Conservation (phyloP, 1,140 invertebrate genomes). For the Sitobion miscanthi region DNA sequence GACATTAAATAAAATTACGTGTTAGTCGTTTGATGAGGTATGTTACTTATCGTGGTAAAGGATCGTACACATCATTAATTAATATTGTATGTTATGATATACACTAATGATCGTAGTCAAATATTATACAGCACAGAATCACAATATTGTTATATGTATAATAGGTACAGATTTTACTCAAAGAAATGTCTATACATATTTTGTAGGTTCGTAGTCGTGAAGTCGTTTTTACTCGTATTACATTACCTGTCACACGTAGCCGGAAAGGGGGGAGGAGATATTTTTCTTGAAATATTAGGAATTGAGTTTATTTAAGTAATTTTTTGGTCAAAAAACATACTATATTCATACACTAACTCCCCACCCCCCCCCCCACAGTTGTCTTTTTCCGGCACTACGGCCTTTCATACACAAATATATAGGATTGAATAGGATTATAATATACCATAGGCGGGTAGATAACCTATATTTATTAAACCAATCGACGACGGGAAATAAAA, state of each 20-base stretch:
- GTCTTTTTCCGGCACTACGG: no score
- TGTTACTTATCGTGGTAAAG: background rate
- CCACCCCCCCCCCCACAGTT: no score
- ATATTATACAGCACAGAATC: background rate
- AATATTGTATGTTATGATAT: no score
- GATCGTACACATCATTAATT: background rate
- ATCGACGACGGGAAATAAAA: background rate
- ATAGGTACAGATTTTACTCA: background rate
- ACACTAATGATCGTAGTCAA: background rate
- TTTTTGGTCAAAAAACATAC: no score
- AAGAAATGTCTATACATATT: background rate
- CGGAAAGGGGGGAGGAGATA: no score
- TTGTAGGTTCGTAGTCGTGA: background rate
- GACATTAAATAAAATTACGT: background rate
- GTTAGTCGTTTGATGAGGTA: no score
- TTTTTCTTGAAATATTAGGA: no score
- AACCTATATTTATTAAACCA: background rate
- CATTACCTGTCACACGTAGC: background rate
- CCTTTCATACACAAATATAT: background rate
- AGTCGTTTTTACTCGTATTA: background rate
- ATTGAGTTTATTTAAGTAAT: no score
- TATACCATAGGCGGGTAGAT: background rate
- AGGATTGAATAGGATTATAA: background rate
- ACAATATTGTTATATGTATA: background rate
- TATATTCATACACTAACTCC: no score